Base-by-base conservation (phyloP, 1,140 invertebrate species). In the Nasonia giraulti region DNA sequence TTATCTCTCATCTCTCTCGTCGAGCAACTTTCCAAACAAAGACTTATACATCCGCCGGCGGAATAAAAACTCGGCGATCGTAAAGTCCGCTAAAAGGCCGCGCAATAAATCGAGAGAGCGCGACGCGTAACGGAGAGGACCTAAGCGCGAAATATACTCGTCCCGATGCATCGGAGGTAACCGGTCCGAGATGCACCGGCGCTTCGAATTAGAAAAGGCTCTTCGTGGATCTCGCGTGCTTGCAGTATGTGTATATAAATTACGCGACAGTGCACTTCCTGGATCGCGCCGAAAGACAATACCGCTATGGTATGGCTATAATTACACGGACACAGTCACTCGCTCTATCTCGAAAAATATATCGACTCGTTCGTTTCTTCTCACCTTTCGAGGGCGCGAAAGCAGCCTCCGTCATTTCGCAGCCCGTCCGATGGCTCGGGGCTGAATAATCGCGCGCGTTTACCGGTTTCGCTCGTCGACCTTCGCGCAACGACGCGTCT, bases 101-200 rank as follows among this genome's bases (percentile, higher is more conserved):
- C 10, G 68, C 23, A 71, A 71, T 71, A 71, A 71, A 71, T 71
- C 31, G 68, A 33, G 23, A 33, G 68, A 27, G 8, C 2, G 17
- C 8, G 68, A 27, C 47, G 23, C 33, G 14, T 71, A 80, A 73
- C 40, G 79, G 79, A 81, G 66, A 23, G 10, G 2, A 40, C 40
- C n/a, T 44, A 40, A 31, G 40, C 79, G 79, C 37, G 12, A 80
- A 80, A 55, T n/a, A 20, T n/a, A 81, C 79, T 81, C 44, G 79
- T 81, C 31, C 68, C 68, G 62, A 80, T 80, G 40, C 37, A 80
- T 80, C 79, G 68, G 2, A 27, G 31, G 6, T 27, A 62, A 23
- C 31, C 66, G 66, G 23, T 68, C 14, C 31, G n/a, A 66, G 27
- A 50, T 17, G 47, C 47, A 17, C 47, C 12, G 12, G 47, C 47